Evolutionary conservation across 2,113 vertebrate genomes (phyloP), one percentile per base, ranked within the genome.

Genomic region (Atherinomorus stipes): DNA sequence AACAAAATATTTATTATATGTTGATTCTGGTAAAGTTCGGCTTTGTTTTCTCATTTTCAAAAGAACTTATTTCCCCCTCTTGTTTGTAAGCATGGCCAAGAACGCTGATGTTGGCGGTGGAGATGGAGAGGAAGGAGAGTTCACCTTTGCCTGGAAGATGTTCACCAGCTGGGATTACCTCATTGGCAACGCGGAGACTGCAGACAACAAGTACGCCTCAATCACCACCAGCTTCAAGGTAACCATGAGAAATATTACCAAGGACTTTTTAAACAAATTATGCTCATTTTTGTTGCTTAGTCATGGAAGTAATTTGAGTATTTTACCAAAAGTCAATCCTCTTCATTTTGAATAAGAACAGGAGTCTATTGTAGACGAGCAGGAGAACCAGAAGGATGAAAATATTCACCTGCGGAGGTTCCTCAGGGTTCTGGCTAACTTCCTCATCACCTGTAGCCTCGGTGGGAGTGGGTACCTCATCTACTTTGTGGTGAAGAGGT

Each of bases 131-230:
- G 96, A 94, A 19, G 92, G 93, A 4, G 95, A 95, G 84, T 99
- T 98, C 87, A 95, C 94, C 11, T 99, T 99, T 64, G 96, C 96
- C 89, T 99, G 97, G 96, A 99, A 99, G 92, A 98, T 98, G 97
- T 99, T 99, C 93, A 99, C 98, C 84, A 99, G 98, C 91, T 99
- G 98, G 98, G 98, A 99, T 88, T 99, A 98, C 85, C 95, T 99
- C 78, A 99, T 99, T 3, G 98, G 98, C 65, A 99, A 99, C 40
- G 89, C 98, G 7, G 98, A 99, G 87, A 99, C 98, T 0, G 98
- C 98, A 0, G 97, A 99, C 93, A 99, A 97, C 92, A 99, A 99
- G 50, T 98, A 95, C 4, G 97, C 95, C 61, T 99, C 98, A 85
- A 98, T 99, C 90, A 98, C 98, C 81, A 99, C 97, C 80, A 98